These are phyloP conservation scores for Timema podura DNA, from an alignment of 2,888 invertebrate species.

Conservation along the genomic window DNA sequence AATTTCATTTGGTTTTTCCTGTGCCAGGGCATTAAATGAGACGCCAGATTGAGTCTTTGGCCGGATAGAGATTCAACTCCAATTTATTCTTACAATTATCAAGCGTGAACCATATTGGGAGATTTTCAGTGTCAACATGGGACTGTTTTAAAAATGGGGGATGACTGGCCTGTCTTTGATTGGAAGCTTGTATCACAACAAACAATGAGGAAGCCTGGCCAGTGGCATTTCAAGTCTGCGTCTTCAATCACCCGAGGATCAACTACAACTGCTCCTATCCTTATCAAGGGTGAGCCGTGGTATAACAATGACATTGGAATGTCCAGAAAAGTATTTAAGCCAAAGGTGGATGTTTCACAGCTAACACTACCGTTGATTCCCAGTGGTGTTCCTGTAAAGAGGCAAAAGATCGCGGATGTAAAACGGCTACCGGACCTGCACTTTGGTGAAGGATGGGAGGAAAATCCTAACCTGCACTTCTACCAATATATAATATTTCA, in stretches of 20 bases:
- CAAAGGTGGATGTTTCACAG: too few species aligned
- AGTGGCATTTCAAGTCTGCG: conserved; percentile 1
- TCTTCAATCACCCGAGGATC: neutral
- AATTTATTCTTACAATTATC: neutral
- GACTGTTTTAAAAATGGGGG: neutral
- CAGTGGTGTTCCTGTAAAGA: too few species aligned
- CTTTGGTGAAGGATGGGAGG: too few species aligned
- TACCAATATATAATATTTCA: too few species aligned
- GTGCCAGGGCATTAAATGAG: neutral
- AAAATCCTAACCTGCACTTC: too few species aligned
- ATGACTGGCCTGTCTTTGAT: neutral
- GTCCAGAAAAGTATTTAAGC: neutral
- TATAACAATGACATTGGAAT: too few species aligned
- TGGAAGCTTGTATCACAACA: neutral
- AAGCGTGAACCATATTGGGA: conserved; percentile 4
- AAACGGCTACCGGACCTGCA: too few species aligned
- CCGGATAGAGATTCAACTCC: neutral
- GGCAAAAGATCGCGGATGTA: too few species aligned
- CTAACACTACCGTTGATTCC: too few species aligned
- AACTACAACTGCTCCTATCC: neutral
- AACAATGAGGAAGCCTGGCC: neutral
- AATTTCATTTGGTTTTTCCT: neutral
- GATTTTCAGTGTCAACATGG: neutral
- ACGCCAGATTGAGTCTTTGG: neutral
- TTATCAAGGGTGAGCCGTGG: neutral